Percentiles rank a stretch among this genome's conserved stretches.
Evolutionary conservation across 2,113 vertebrate species (phyloP).

Genomic region (Scomber japonicus): DNA sequence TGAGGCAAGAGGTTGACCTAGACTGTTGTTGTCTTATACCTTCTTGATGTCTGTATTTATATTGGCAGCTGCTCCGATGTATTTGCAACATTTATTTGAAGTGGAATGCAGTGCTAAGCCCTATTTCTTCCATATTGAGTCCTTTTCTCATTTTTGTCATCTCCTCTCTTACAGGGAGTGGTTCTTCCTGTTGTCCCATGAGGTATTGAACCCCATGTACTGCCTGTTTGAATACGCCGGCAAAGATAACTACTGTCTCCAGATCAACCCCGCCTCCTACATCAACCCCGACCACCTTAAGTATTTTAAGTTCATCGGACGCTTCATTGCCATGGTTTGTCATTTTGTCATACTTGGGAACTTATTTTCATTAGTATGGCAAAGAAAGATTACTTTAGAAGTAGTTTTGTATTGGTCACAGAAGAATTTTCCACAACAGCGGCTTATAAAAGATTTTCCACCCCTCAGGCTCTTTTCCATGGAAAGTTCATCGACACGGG

Average conservation of each 20-base stretch:
- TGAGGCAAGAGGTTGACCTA: background rate
- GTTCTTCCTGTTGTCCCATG: constrained; percentile 99
- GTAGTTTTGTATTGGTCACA: background rate
- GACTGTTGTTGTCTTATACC: background rate
- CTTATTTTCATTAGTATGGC: background rate
- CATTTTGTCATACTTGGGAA: background rate
- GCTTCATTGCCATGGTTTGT: constrained; percentile 98
- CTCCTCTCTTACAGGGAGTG: constrained; percentile 89
- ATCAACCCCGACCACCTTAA: constrained; percentile 99
- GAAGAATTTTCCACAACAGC: background rate
- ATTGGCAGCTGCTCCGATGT: background rate
- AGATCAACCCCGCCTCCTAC: constrained; percentile 98
- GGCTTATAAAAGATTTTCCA: background rate
- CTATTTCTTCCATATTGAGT: background rate
- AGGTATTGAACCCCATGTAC: constrained; percentile 99
- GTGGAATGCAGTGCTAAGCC: background rate
- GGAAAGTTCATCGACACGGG: constrained; percentile 99
- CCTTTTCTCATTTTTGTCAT: background rate
- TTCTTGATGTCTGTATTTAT: background rate
- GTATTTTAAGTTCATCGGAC: constrained; percentile 97
- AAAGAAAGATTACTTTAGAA: background rate
- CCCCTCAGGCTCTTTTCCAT: constrained; percentile 93
- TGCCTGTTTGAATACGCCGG: constrained; percentile 99
- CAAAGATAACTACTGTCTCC: constrained; percentile 99
- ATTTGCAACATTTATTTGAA: too few species aligned